Evolutionary conservation across 2,797 vertebrate genomes (phyloP).

Genomic region (Scolopax bukidnonensis): DNA sequence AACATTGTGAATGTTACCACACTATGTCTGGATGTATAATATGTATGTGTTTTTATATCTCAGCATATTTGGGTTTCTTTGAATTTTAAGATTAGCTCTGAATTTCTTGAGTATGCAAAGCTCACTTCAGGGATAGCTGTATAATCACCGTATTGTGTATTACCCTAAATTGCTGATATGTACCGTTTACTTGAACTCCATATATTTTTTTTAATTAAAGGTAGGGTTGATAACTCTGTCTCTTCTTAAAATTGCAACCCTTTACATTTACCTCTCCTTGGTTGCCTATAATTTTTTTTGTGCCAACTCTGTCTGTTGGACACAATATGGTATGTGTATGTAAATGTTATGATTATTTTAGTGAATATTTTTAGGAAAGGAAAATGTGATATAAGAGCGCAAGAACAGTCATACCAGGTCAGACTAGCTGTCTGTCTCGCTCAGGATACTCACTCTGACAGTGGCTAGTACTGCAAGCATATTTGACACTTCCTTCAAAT

Average conservation of each 20-base stretch:
- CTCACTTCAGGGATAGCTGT: not conserved
- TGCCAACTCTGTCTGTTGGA: not conserved
- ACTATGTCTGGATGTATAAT: not conserved
- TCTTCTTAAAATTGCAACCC: not conserved
- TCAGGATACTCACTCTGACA: not conserved
- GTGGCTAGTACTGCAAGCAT: not conserved
- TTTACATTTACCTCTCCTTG: not conserved
- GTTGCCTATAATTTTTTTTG: not conserved
- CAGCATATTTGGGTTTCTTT: not conserved
- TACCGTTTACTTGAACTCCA: not conserved
- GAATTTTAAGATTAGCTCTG: not conserved
- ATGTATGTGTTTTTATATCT: not conserved
- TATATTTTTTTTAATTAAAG: not conserved
- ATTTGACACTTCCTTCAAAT: slow-evolving; percentile 46
- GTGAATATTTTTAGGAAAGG: not conserved
- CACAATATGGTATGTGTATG: not conserved
- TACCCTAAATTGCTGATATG: not conserved
- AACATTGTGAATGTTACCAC: slow-evolving; percentile 18
- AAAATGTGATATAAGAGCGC: slow-evolving; percentile 23
- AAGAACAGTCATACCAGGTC: slow-evolving; percentile 50
- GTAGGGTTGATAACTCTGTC: not conserved
- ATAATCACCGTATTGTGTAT: not conserved
- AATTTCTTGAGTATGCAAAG: not conserved
- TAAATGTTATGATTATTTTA: not conserved
- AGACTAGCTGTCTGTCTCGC: not conserved